Evolutionary conservation across 1,140 invertebrate species (phyloP).

Genomic region (Bombus pascuorum): DNA sequence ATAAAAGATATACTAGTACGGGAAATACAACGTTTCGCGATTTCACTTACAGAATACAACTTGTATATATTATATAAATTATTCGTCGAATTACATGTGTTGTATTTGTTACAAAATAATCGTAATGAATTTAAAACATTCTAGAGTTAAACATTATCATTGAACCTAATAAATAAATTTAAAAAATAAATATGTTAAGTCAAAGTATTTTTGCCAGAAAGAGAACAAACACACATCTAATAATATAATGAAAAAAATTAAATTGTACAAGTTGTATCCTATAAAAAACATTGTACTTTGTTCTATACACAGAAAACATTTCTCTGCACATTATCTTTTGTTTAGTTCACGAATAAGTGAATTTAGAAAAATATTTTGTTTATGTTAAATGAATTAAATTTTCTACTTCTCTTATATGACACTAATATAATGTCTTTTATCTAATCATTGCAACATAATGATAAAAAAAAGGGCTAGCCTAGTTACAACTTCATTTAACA

Average conservation of each 20-base stretch:
- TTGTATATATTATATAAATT: neutral
- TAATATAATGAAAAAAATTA: neutral
- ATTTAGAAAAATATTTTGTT: conserved; percentile 50
- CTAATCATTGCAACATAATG: conserved; percentile 44
- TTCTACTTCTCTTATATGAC: conserved; percentile 26
- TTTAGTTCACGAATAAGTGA: conserved; percentile 27
- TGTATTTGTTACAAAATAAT: neutral
- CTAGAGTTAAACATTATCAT: neutral
- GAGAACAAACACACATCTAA: neutral
- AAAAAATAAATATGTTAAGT: neutral
- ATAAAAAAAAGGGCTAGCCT: conserved; percentile 30
- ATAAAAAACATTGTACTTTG: conserved; percentile 19
- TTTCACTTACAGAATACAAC: conserved; percentile 16
- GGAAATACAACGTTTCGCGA: neutral
- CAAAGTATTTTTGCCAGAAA: neutral
- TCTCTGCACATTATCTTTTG: conserved; percentile 2
- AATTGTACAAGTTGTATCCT: conserved; percentile 25
- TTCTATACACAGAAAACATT: neutral
- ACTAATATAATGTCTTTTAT: conserved; percentile 51
- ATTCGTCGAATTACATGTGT: neutral
- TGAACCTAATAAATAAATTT: neutral
- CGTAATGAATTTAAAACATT: neutral
- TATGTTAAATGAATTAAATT: conserved; percentile 24
- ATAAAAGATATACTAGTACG: conserved; percentile 21
- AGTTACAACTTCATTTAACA: conserved; percentile 37